Conservation (phyloP, 2,113 vertebrate species). For the Balaeniceps rex region DNA sequence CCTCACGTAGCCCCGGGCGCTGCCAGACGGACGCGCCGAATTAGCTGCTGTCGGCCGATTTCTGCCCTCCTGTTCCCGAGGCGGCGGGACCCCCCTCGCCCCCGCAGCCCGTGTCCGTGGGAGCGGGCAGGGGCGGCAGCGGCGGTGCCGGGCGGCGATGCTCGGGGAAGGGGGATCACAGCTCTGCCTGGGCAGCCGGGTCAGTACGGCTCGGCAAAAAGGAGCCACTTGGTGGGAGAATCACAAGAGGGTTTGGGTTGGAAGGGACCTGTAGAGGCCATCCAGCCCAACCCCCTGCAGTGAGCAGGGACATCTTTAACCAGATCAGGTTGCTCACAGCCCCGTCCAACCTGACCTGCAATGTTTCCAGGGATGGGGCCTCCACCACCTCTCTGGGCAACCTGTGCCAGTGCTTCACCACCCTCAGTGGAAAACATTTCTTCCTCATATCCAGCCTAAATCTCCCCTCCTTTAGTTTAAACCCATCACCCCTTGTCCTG, state of each 20-base stretch:
- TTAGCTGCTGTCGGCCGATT: background rate
- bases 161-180: background rate
- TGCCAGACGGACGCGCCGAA: background rate
- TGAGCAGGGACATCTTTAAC: background rate
- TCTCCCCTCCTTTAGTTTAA: too few species aligned
- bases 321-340: background rate
- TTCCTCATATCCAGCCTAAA: too few species aligned
- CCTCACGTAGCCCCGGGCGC: background rate
- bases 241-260: rapidly evolving
- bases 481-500: too few species aligned
- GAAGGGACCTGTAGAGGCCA: background rate
- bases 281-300: background rate
- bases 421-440: too few species aligned
- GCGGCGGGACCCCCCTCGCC: background rate
- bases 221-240: background rate
- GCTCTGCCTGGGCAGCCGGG: background rate
- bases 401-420: too few species aligned
- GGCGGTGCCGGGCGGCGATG: background rate
- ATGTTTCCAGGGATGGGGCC: background rate
- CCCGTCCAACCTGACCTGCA: too few species aligned
- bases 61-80: background rate
- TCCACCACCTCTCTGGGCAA: background rate
- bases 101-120: too few species aligned
- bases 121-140: background rate
- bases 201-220: background rate